Percentiles rank a stretch among this genome's conserved stretches.
Conservation (phyloP, 2,113 vertebrate species). For the Uropsilus gracilis region DNA sequence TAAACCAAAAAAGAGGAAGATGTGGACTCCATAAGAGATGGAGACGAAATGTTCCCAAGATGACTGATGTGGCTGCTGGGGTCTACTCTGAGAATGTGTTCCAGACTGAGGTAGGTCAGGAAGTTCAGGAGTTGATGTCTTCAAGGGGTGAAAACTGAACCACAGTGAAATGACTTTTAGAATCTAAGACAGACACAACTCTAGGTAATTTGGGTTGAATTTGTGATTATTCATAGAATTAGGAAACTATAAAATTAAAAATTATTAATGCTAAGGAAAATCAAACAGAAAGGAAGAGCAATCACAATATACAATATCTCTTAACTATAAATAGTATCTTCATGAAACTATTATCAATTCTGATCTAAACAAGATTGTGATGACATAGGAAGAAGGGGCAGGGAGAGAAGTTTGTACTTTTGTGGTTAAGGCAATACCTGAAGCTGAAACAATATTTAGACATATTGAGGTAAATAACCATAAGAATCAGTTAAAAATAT, state of each 20-base stretch:
- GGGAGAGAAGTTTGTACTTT: slow-evolving; percentile 14
- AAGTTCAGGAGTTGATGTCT: background rate
- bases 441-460: slow-evolving; percentile 15
- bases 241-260: slow-evolving; percentile 29
- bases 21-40: background rate
- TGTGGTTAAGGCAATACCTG: background rate
- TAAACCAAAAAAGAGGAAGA: background rate
- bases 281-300: background rate
- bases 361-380: slow-evolving; percentile 26
- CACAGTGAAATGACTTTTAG: background rate
- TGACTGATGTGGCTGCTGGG: too few species aligned
- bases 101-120: background rate
- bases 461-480: background rate
- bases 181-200: background rate
- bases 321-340: slow-evolving; percentile 31
- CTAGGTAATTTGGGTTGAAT: background rate
- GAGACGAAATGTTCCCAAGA: background rate
- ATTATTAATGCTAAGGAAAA: slow-evolving; percentile 30
- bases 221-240: slow-evolving; percentile 11
- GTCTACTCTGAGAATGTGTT: background rate
- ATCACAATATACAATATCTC: background rate
- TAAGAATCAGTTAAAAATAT: background rate
- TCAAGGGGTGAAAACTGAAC: background rate
- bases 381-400: background rate
- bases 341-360: background rate